phyloP scores from a whole-genome alignment of 2,797 vertebrate species.

The Sardinella longiceps region DNA sequence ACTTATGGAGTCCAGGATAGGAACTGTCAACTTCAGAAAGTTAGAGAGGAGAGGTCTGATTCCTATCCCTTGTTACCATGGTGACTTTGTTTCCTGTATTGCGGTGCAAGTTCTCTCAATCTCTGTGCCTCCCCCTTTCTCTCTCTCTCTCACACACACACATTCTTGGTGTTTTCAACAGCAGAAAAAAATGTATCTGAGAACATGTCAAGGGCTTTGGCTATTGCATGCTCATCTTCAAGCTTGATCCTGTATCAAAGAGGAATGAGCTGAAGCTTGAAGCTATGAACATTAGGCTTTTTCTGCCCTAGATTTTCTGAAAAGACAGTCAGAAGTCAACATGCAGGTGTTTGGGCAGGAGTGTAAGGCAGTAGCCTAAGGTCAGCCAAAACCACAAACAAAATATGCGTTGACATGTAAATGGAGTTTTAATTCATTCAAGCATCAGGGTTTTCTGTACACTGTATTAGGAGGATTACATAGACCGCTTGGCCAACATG shows the following conservation, averaged over 20 bases:
- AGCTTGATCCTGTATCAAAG: neutral
- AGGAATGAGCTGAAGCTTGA: neutral
- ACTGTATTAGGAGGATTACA: too few species aligned
- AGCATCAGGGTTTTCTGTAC: neutral
- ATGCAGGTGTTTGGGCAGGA: neutral
- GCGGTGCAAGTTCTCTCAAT: conserved; percentile 42
- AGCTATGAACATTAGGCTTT: neutral
- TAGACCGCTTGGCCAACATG: neutral
- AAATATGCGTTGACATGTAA: neutral
- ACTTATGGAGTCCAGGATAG: conserved; percentile 21
- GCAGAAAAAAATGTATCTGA: neutral
- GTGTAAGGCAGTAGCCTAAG: neutral
- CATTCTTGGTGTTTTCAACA: conserved; percentile 4
- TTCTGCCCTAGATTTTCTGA: neutral
- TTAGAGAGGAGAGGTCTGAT: conserved; percentile 41
- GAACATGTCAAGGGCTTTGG: neutral
- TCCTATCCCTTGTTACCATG: conserved; percentile 50
- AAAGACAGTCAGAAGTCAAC: too few species aligned
- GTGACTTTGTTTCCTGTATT: conserved; percentile 51
- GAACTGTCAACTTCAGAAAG: conserved; percentile 43
- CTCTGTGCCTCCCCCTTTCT: conserved; percentile 10
- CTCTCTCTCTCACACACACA: conserved; percentile 16
- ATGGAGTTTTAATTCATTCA: neutral
- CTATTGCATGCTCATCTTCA: neutral
- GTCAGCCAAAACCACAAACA: neutral